phyloP scores from a whole-genome alignment of 92 coral and sea anemone genomes.

The Bergia puertoricense region DNA sequence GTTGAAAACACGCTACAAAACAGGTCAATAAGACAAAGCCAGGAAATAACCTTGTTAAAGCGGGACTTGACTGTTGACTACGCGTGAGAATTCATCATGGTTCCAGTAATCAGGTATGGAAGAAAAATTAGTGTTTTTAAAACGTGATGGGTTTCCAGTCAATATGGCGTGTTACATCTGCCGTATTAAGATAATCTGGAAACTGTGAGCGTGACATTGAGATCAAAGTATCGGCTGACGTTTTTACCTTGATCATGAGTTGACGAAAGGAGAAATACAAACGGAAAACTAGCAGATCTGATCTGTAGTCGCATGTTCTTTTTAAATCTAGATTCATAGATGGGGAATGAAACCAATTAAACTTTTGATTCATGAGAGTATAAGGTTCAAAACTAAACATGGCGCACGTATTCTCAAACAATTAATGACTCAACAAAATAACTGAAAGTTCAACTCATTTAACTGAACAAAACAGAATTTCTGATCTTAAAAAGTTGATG shows the following conservation, averaged over 20 bases:
- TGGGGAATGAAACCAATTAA: background rate
- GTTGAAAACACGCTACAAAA: background rate
- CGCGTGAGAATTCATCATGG: background rate
- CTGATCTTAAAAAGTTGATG: background rate
- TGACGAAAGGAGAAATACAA: background rate
- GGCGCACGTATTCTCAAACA: background rate
- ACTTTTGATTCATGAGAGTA: background rate
- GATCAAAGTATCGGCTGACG: background rate
- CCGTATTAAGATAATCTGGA: background rate
- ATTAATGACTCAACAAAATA: background rate
- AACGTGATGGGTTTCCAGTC: background rate
- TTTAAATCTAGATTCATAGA: too few relatives aligned
- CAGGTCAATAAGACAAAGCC: background rate
- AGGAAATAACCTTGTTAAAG: background rate
- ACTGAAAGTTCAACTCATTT: background rate
- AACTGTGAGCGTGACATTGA: background rate
- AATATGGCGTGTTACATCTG: background rate
- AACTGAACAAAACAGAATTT: too few relatives aligned
- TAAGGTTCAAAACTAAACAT: background rate
- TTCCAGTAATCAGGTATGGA: background rate
- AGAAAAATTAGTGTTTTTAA: too few relatives aligned
- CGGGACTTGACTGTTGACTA: background rate
- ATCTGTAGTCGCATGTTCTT: background rate
- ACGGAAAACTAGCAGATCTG: background rate
- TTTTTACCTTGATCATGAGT: background rate